Percentiles rank a stretch among this genome's conserved stretches.
These are phyloP conservation scores for Xestia ashworthii DNA, from an alignment of 2,888 invertebrate species.

Conservation along the genomic window DNA sequence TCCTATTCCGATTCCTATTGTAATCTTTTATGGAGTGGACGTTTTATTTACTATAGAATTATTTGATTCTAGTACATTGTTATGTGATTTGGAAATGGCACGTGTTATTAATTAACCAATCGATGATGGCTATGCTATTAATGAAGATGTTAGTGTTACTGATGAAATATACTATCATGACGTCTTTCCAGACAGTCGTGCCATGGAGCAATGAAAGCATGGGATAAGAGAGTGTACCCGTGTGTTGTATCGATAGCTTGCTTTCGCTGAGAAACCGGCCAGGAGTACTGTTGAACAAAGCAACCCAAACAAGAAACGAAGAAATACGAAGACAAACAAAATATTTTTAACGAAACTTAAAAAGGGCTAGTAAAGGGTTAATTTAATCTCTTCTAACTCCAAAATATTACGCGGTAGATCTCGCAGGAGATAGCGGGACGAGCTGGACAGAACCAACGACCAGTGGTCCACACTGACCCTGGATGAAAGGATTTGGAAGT, in stretches of 20 bases:
- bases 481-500: too few species aligned
- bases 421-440: too few species aligned
- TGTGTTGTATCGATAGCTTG: neutral
- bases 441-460: too few species aligned
- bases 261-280: neutral
- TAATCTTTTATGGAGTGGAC: neutral
- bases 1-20: slow-evolving; percentile 6
- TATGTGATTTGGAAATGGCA: neutral
- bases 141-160: neutral
- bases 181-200: neutral
- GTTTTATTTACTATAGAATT: slow-evolving; percentile 21
- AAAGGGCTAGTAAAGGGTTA: neutral
- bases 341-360: neutral
- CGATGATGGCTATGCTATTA: neutral
- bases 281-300: neutral
- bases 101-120: neutral
- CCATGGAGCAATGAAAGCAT: neutral
- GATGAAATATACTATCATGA: neutral
- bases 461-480: too few species aligned
- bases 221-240: neutral
- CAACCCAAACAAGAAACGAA: too few species aligned
- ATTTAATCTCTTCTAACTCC: neutral
- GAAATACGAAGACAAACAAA: neutral
- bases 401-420: too few species aligned
- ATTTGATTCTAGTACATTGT: neutral